These are phyloP conservation scores for Morelia viridis DNA, from an alignment of 2,797 vertebrate species.

Conservation along the genomic window DNA sequence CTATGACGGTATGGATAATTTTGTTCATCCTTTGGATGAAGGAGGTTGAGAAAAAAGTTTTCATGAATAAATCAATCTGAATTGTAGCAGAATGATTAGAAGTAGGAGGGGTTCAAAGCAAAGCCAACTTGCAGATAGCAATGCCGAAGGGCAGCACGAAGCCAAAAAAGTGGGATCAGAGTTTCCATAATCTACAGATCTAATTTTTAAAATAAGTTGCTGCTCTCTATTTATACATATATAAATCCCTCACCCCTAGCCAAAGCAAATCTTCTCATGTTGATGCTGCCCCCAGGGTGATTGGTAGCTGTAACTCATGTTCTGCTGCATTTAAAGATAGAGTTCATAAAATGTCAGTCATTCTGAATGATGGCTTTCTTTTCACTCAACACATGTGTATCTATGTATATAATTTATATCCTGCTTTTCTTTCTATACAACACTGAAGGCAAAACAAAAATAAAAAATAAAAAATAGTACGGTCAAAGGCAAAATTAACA, in stretches of 20 bases:
- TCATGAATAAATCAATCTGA: neutral
- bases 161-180: neutral
- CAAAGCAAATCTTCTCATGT: neutral
- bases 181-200: neutral
- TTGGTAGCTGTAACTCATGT: neutral
- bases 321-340: neutral
- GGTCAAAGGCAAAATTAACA: neutral
- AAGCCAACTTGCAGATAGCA: neutral
- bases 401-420: neutral
- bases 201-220: neutral
- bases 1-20: neutral
- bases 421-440: neutral
- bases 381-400: neutral
- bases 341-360: neutral
- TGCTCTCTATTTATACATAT: neutral
- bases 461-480: neutral
- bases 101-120: neutral
- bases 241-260: neutral
- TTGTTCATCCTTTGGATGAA: neutral
- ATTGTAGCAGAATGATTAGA: neutral
- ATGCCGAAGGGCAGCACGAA: neutral
- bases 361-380: neutral
- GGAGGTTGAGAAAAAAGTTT: neutral
- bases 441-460: neutral
- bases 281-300: neutral